Conservation (phyloP, 2,888 invertebrate species). For the Yponomeuta plumbellus region DNA sequence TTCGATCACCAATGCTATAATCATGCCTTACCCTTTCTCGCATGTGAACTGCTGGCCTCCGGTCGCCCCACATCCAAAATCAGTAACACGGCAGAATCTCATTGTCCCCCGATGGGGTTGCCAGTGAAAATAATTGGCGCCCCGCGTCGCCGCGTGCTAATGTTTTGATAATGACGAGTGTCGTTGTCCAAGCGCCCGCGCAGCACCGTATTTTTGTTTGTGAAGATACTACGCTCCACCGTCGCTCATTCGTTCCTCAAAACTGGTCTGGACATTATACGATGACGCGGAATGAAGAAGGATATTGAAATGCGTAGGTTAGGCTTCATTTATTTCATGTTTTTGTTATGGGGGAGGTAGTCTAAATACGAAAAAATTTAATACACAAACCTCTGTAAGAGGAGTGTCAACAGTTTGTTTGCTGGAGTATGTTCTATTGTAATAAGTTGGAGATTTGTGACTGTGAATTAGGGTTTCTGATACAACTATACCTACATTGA, state of each 20-base stretch:
- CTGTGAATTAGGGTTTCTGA: background rate
- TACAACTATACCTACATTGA: background rate
- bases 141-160: slow-evolving; percentile 64
- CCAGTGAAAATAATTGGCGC: slow-evolving; percentile 69
- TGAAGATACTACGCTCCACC: slow-evolving; percentile 36
- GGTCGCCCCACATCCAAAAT: background rate
- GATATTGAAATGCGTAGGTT: background rate
- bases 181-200: slow-evolving; percentile 41
- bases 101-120: slow-evolving; percentile 55
- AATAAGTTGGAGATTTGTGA: background rate
- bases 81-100: background rate
- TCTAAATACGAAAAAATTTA: slow-evolving; percentile 33
- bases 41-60: background rate
- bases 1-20: background rate
- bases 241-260: background rate
- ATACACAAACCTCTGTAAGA: background rate
- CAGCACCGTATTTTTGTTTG: slow-evolving; percentile 47
- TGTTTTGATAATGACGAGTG: slow-evolving; percentile 72
- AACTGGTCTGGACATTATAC: background rate
- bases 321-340: background rate
- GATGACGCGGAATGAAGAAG: background rate
- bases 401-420: slow-evolving; percentile 9
- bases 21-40: background rate
- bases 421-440: background rate
- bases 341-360: slow-evolving; percentile 38